Conservation (phyloP, 2,888 invertebrate genomes). For the Pachliopta kotzebuea region DNA sequence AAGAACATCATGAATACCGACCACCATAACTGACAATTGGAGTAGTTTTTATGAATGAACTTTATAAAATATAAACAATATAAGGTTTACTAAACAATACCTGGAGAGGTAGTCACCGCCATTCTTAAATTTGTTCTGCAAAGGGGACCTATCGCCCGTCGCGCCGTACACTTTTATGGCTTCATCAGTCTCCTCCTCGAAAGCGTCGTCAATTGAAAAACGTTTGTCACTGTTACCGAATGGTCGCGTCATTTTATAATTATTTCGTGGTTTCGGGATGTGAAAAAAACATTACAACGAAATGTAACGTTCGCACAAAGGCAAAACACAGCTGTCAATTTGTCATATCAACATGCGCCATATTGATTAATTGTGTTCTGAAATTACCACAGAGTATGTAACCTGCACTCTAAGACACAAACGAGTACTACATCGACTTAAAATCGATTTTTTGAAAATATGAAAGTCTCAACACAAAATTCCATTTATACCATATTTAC, state of each 20-base stretch:
- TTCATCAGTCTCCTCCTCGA: constrained; percentile 92
- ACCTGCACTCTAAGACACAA: neutral
- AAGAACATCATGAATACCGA: constrained; percentile 44
- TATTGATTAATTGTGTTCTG: constrained; percentile 48
- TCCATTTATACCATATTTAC: too few species aligned
- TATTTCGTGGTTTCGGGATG: constrained; percentile 50
- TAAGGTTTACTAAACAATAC: constrained; percentile 42
- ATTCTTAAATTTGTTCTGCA: constrained; percentile 75
- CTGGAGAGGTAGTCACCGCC: constrained; percentile 66
- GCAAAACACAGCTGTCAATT: constrained; percentile 75
- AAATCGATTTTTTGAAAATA: neutral
- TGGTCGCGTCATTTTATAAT: constrained; percentile 72
- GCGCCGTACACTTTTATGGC: constrained; percentile 90
- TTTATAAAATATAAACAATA: constrained; percentile 19
- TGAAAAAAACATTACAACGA: constrained; percentile 66
- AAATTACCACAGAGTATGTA: constrained; percentile 5
- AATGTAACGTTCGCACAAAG: constrained; percentile 34
- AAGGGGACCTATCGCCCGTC: constrained; percentile 85
- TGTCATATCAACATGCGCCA: constrained; percentile 72
- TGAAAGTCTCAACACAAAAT: too few species aligned
- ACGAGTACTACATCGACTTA: neutral
- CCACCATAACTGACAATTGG: neutral
- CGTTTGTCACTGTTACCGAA: constrained; percentile 81
- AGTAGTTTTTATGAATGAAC: constrained; percentile 18
- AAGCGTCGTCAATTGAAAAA: constrained; percentile 92